Evolutionary conservation across 1,140 invertebrate species (phyloP), one percentile per base, ranked within the genome.

Genomic region (Dryas iulia): DNA sequence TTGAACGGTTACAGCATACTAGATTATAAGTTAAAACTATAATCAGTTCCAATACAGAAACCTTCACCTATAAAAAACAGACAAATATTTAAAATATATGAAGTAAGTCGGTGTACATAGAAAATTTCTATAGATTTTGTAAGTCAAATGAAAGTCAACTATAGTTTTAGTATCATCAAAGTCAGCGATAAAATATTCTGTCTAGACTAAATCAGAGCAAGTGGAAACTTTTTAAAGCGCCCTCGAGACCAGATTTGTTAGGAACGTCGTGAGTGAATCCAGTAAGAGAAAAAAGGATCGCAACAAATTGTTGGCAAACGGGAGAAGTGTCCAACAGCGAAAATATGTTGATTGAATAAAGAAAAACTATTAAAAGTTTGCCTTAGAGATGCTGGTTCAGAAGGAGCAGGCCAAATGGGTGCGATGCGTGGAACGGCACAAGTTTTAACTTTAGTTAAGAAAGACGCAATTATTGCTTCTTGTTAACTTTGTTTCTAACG

Each of bases 331-430:
- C 86, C 85, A 81, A 86, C 78, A 90, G 77, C 83, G 82, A 90
- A 91, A 89, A 90, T 91, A 91, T 91, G 89, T 90, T 91, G 89
- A 91, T 91, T 91, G 89, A 90, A 91, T 90, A 91, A 90, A 87
- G 86, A 86, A 91, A 89, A 91, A 90, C 89, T 90, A 90, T 91
- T 91, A 90, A 90, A 91, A 91, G 81, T 91, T 91, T 78, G 67
- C 66, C 81, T 67, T 79, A 67, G 78, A 81, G 81, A 83, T 88
- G 84, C 83, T 80, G 78, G 77, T 84, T 83, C 79, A 80, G 72
- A 86, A 79, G 73, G 76, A 56, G 73, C 72, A 79, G 77, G 79
- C 82, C 78, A 81, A 78, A 81, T 75, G 73, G 71, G 71, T 77
- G 78, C 79, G 81, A 73, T 86, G 85, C 81, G 83, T 86, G 76